Base-by-base conservation (phyloP, 2,113 vertebrate genomes). In the Acanthochromis polyacanthus region DNA sequence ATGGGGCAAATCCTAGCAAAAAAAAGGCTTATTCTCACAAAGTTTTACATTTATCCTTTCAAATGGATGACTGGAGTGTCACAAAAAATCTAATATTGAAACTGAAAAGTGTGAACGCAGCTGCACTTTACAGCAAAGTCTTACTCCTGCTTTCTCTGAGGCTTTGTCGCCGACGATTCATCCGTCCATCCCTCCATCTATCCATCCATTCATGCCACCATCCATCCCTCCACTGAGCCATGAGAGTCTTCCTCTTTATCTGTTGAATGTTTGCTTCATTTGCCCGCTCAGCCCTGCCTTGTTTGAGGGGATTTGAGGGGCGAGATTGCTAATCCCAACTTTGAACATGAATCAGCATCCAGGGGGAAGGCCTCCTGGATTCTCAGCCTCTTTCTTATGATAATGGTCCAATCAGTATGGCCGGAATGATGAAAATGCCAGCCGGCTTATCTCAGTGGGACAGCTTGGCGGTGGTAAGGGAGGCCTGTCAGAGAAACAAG, bases 271-370 rank as follows among this genome's bases (percentile, higher is more conserved):
- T 88, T 90, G 94, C 95, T 96, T 96, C 95, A 96, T 97, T 95
- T 92, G 40, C 88, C 75, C n/a, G 74, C 76, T 75, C 83, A 80
- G 80, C 72, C 73, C 68, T 56, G 94, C 81, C 91, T 92, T 91
- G 94, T 99, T 97, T 99, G 97, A 99, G 96, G 96, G 97, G 97
- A 99, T 99, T 98, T 97, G 88, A 89, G 88, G 89, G 89, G 92
- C 93, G 89, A 93, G 95, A 95, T 87, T 95, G 96, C 96, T 99
- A 97, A 99, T 98, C 98, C 96, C 78, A 96, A 97, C 90, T 97
- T 97, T 97, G 96, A 98, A 97, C 96, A 97, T 96, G 95, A 96
- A 96, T 96, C 95, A 94, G 91, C 50, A 88, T 91, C 94, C 93
- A 90, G 93, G 65, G 86, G 62, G 90, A 85, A 82, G 32, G 90